Evolutionary conservation across 2,888 invertebrate genomes (phyloP).

Genomic region (Pandemis cinnamomeana): DNA sequence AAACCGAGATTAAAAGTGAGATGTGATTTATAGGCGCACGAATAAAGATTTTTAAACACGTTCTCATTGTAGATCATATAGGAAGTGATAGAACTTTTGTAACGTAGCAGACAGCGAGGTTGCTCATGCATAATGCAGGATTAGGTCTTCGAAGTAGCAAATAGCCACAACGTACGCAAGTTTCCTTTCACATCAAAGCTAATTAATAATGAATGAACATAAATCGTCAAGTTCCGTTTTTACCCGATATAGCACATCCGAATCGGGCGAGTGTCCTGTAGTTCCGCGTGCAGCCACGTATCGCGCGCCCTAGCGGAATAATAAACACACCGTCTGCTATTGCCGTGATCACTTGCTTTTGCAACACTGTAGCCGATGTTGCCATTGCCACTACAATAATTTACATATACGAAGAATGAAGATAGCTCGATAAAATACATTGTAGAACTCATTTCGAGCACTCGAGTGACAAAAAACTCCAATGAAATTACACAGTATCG

Average conservation of each 20-base stretch:
- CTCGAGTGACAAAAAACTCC: background rate
- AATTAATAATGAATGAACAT: constrained; percentile 42
- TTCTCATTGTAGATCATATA: constrained; percentile 20
- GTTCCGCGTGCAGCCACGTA: constrained; percentile 28
- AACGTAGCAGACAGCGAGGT: constrained; percentile 26
- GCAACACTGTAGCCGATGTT: constrained; percentile 16
- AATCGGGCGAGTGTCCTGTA: constrained; percentile 38
- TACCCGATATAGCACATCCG: constrained; percentile 39
- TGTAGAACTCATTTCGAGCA: background rate
- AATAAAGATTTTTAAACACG: constrained; percentile 14
- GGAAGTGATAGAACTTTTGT: constrained; percentile 27
- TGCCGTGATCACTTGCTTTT: constrained; percentile 21
- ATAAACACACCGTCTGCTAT: constrained; percentile 14
- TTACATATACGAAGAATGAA: constrained; percentile 1
- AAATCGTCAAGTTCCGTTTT: constrained; percentile 42
- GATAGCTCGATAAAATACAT: background rate
- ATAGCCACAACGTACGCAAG: constrained; percentile 40
- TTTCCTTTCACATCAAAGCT: constrained; percentile 42
- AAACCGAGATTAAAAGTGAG: constrained; percentile 9
- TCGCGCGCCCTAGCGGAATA: constrained; percentile 28
- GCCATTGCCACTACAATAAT: background rate
- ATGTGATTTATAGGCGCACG: constrained; percentile 11
- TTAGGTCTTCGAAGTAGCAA: constrained; percentile 37
- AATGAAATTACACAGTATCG: background rate
- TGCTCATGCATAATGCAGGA: constrained; percentile 32